Evolutionary conservation across 2,888 invertebrate genomes (phyloP), one percentile per base, ranked within the genome.

Genomic region (Cryptocheilus praepositus): DNA sequence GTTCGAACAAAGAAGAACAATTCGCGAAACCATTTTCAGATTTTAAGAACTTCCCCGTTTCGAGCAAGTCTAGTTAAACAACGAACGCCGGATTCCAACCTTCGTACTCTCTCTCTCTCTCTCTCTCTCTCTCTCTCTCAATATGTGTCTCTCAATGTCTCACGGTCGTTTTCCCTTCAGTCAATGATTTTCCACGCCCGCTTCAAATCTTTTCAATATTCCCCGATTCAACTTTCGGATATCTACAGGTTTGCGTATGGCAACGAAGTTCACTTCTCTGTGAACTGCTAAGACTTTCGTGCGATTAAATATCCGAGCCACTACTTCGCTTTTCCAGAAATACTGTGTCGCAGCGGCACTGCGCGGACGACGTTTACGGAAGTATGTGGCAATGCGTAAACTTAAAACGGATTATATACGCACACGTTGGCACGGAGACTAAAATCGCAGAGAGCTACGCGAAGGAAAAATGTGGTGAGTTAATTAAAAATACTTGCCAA

Each of bases 1-100:
- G 69, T 71, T 71, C 66, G 70, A 78, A 81, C 79, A 79, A 78
- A 79, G 78, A 74, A 77, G 80, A 80, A 81, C 81, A 73, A 79
- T 80, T 80, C 75, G 67, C 68, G 58, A 62, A 74, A 73, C 71
- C 74, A 74, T 81, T 81, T 75, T 70, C 73, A 64, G 78, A 71
- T 79, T 81, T 81, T 76, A 80, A 81, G 71, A 80, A 80, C 71
- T 79, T 69, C 70, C 61, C 61, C 71, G 71, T 71, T 73, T 74
- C 68, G 71, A 8, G 77, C 74, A 76, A 78, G 72, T 78, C 71
- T 78, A 78, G 79, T 81, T 77, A 74, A 80, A 79, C 74, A 73
- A 66, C 64, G 73, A 73, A 79, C 81, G 73, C 67, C 53, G 72
- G 76, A 74, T 76, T 72, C 72, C 74, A 73, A 70, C 73, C 72